Evolutionary conservation across 2,888 invertebrate genomes (phyloP).

Genomic region (Zhengitettix transpicula): DNA sequence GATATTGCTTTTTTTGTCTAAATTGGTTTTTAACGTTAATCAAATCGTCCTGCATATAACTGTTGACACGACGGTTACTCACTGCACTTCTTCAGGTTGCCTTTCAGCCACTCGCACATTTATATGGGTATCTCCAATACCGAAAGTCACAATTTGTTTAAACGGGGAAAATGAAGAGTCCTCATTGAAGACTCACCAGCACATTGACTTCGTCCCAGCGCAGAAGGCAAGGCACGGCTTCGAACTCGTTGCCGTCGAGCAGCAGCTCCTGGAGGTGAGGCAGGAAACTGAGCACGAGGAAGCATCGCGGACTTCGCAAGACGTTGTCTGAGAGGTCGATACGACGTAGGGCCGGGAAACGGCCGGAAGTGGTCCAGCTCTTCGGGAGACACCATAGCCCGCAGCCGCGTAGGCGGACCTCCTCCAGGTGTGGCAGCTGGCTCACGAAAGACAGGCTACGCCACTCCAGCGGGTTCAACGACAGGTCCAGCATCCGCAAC

Average conservation of each 20-base stretch:
- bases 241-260: constrained; percentile 1
- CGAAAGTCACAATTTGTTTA: not conserved
- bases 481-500: constrained; percentile 1
- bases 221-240: not conserved
- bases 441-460: not conserved
- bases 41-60: no score
- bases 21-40: no score
- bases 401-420: not conserved
- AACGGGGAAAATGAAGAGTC: not conserved
- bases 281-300: not conserved
- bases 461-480: not conserved
- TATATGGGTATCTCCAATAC: not conserved
- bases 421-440: not conserved
- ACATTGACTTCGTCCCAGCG: not conserved
- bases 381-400: not conserved
- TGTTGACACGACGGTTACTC: no score
- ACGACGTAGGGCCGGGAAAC: not conserved
- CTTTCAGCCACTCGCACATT: no score
- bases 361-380: not conserved
- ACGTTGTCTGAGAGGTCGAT: not conserved
- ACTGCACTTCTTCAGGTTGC: no score
- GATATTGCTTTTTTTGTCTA: no score
- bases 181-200: not conserved
- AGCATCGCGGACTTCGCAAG: not conserved
- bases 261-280: not conserved